Base-by-base conservation (phyloP, 2,888 invertebrate species). In the Dryadula phaetusa region DNA sequence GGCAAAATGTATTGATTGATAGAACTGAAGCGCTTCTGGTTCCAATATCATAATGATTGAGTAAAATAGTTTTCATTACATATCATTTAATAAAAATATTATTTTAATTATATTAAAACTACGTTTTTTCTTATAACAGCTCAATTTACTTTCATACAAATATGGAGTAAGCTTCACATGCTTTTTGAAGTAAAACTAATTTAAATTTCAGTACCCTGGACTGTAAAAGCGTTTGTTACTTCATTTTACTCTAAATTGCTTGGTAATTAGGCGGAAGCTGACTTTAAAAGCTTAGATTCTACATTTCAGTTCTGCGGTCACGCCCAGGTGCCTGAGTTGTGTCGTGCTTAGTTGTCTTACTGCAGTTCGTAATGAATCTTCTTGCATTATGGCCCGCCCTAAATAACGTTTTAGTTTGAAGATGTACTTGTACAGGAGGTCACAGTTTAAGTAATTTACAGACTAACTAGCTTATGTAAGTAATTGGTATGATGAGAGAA, bases 221-320 rank as follows among this genome's bases (percentile, higher is more conserved):
- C 7, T 46, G 12, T 2, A 16, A 10, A 12, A 16, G 10, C 18
- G 10, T 52, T 12, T 32, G n/a, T 49, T 49, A 25, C 7, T 49
- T 37, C 12, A 25, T n/a, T 49, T 25, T 14, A 49, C n/a, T n/a
- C n/a, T 25, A 25, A 7, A 25, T n/a, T 46, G 7, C 3, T 5
- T 25, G n/a, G 7, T n/a, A 49, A 25, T n/a, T n/a, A 25, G 7
- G 14, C 25, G 25, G 14, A n/a, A 1, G 4, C 20, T 52, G 28
- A 6, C n/a, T 40, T 40, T 40, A 40, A 40, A 40, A 25, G 22
- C 22, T 40, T 22, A 40, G 22, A 54, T 8, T 16, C 25, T 18
- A 54, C 34, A 64, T 62, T 62, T 62, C 62, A 62, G 18, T 40
- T 22, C 16, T 63, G 53, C 28, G 53, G 63, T 44, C 42, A 52